Conservation (phyloP, 1,140 invertebrate species). For the Trichomalopsis sarcophagae region DNA sequence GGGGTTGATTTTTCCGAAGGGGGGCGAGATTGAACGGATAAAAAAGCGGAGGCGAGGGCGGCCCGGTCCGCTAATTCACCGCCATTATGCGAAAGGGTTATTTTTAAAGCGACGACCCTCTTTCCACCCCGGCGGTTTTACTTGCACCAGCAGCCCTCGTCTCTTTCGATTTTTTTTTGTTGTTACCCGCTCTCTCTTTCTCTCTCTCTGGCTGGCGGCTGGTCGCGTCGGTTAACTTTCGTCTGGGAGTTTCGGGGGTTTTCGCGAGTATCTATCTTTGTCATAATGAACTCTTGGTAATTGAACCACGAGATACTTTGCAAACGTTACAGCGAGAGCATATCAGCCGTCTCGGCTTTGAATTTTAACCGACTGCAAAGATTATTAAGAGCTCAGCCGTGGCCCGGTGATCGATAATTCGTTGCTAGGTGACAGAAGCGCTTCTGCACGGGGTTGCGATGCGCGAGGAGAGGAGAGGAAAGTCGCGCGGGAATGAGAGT, state of each 20-base stretch:
- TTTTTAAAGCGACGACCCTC: constrained; percentile 47
- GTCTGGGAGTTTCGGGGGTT: not conserved
- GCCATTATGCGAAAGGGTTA: constrained; percentile 64
- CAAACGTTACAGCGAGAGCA: not conserved
- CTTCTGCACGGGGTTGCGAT: constrained; percentile 44
- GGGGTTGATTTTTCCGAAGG: constrained; percentile 37
- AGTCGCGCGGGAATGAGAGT: constrained; percentile 38
- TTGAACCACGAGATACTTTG: not conserved
- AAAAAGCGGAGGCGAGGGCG: not conserved
- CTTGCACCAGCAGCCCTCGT: not conserved
- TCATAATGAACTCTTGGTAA: too few species aligned
- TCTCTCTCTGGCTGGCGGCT: not conserved
- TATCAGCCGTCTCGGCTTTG: not conserved
- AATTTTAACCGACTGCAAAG: constrained; percentile 54
- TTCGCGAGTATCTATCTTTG: too few species aligned
- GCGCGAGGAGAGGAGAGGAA: constrained; percentile 34
- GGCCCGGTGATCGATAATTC: constrained; percentile 55
- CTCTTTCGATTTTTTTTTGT: not conserved
- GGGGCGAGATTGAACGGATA: constrained; percentile 8
- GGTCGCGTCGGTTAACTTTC: not conserved
- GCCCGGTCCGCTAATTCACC: constrained; percentile 60
- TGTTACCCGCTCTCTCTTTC: not conserved
- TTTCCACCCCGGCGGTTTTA: constrained; percentile 19
- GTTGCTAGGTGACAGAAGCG: constrained; percentile 58
- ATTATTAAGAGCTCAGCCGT: constrained; percentile 54